phyloP scores from a whole-genome alignment of 2,888 invertebrate genomes.

The Siphlonurus alternatus region DNA sequence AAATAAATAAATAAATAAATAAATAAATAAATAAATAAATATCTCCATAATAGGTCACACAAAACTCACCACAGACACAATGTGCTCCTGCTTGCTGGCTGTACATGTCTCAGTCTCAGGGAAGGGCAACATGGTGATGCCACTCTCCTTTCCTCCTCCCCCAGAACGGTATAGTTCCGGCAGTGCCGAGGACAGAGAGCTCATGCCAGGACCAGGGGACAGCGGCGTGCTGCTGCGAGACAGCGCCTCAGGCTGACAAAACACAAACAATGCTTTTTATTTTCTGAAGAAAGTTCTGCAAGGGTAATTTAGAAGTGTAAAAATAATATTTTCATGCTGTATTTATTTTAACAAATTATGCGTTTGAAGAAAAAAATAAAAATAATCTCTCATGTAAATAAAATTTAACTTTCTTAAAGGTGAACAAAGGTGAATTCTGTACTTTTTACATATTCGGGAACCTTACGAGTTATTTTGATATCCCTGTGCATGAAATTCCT shows the following conservation, averaged over 20 bases:
- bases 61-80: conserved; percentile 57
- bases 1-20: neutral
- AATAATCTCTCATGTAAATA: no score
- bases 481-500: no score
- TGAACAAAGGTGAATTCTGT: no score
- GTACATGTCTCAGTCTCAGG: conserved; percentile 70
- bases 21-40: neutral
- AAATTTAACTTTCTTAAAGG: no score
- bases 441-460: no score
- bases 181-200: conserved; percentile 24
- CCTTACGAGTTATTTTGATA: no score
- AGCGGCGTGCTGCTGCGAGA: conserved; percentile 72
- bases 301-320: neutral
- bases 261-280: no score
- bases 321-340: no score
- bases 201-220: conserved; percentile 47
- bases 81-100: conserved; percentile 74
- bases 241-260: conserved; percentile 54
- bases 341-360: no score
- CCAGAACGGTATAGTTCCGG: conserved; percentile 31
- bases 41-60: neutral
- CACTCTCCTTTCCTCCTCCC: conserved; percentile 19
- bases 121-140: conserved; percentile 43
- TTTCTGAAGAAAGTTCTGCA: no score
- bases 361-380: no score